Base-by-base conservation (phyloP, 2,888 invertebrate genomes). In the Hybos culiciformis region DNA sequence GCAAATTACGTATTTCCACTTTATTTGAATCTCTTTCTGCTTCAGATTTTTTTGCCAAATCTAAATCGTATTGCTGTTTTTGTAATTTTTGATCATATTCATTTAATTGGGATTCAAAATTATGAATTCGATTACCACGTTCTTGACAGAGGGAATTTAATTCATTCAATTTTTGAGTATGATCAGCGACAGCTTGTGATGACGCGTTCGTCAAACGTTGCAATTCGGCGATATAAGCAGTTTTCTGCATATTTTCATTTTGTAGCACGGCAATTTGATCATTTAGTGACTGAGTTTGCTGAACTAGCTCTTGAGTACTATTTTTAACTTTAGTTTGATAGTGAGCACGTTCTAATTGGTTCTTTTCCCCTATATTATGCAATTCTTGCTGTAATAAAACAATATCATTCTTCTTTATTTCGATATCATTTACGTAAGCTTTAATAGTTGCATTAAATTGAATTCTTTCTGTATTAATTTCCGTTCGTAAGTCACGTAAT, bases 401-500 rank as follows among this genome's bases (percentile, higher is more conserved):
- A 20, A 63, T 48, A 47, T 64, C 65, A 39, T 54, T 56, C 24
- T 63, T 63, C 40, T 62, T 63, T 18, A 51, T 42, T 40, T 58
- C 53, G 4, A 65, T 45, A 42, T 65, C 63, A 6, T 66, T 65
- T 5, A 50, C 50, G 48, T 57, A 62, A 2, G 57, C 56, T 46
- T 63, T 64, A 6, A 57, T 53, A 4, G 53, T 60, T 20, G 53
- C 55, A 40, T 57, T 61, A 50, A 62, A 56, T 42, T 62, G 58
- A n/a, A 58, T 58, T 21, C 64, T 59, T 44, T 67, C 66, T 1
- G 56, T 51, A 43, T 66, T 67, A 12, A 65, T 58, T 52, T 66
- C 66, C 2, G 56, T 55, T n/a, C 86, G 77, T 14, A 91, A 61
- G 54, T 90, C 88, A 52, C 82, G 81, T 37, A 90, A 59, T 62